Evolutionary conservation across 2,797 vertebrate species (phyloP).

Genomic region (Sebastes baramenuke): DNA sequence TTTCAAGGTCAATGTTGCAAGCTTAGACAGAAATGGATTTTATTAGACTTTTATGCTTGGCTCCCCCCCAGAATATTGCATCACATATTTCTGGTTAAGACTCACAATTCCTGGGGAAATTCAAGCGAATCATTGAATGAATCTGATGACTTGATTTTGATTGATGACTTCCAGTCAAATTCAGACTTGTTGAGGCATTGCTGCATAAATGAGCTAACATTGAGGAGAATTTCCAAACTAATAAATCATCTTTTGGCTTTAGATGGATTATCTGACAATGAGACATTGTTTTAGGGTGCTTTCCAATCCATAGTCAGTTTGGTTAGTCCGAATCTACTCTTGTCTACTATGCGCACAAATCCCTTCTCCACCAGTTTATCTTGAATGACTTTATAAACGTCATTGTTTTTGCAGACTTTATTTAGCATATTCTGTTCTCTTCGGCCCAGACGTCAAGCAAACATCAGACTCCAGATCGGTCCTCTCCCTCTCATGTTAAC

Average conservation of each 20-base stretch:
- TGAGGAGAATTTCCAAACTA: neutral
- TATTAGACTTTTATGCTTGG: neutral
- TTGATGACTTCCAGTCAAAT: neutral
- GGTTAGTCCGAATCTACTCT: neutral
- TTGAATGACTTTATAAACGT: neutral
- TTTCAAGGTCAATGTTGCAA: neutral
- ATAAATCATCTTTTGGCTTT: neutral
- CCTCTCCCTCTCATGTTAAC: neutral
- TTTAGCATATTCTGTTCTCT: neutral
- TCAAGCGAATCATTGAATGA: neutral
- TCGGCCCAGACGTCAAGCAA: fast-evolving
- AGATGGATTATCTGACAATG: neutral
- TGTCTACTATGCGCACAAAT: neutral
- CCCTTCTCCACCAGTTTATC: neutral
- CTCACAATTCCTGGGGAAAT: neutral
- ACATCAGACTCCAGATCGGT: neutral
- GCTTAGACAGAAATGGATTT: neutral
- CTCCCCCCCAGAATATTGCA: neutral
- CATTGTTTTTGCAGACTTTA: neutral
- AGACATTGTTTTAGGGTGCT: neutral
- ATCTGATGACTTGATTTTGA: neutral
- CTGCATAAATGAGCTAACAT: neutral
- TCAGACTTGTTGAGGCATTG: neutral
- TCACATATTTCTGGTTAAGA: neutral
- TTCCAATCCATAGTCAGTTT: neutral